phyloP scores from a whole-genome alignment of 2,797 vertebrate genomes.

The Cryptoprocta ferox region DNA sequence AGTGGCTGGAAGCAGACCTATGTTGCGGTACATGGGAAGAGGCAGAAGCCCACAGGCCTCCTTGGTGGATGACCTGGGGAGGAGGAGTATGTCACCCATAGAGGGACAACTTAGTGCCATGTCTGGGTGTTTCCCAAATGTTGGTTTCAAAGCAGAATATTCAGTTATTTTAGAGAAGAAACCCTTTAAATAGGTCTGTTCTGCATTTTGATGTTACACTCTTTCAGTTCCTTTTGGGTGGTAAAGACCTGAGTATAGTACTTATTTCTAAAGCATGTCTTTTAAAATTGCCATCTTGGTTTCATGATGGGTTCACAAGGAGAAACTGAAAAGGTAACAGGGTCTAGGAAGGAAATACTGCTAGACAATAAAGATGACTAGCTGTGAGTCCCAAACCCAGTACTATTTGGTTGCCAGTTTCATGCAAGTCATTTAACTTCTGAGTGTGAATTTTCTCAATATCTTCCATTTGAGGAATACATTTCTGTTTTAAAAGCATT shows the following conservation, averaged over 20 bases:
- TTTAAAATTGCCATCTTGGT: neutral
- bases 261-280: slow-evolving; percentile 18
- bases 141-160: slow-evolving; percentile 2
- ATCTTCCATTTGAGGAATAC: neutral
- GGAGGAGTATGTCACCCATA: neutral
- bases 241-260: neutral
- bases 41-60: neutral
- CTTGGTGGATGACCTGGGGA: neutral
- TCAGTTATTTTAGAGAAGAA: neutral
- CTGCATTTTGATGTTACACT: neutral
- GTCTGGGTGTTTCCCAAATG: neutral
- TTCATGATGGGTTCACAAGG: neutral
- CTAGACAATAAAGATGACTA: neutral
- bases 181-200: neutral
- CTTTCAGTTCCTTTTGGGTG: neutral
- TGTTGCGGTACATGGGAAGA: neutral
- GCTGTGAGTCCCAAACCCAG: neutral
- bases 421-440: neutral
- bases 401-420: neutral
- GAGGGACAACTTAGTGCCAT: neutral
- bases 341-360: neutral
- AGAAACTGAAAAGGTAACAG: neutral
- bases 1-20: neutral
- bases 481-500: slow-evolving; percentile 47
- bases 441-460: slow-evolving; percentile 1